Percentiles rank a stretch among this genome's conserved stretches.
Evolutionary conservation across 2,888 invertebrate species (phyloP).

Genomic region (Choristoneura rosaceana): DNA sequence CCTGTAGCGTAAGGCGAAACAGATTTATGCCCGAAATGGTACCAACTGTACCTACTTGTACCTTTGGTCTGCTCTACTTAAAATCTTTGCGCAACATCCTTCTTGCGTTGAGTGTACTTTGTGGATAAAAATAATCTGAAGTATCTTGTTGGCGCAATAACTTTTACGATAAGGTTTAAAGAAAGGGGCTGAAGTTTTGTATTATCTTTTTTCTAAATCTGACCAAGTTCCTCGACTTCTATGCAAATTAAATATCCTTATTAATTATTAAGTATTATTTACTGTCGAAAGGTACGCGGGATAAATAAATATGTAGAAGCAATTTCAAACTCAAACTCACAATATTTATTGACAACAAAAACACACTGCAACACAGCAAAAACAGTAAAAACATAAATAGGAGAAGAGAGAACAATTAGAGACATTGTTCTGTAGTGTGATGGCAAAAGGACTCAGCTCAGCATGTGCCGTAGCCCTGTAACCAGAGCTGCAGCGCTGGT

Average conservation of each 20-base stretch:
- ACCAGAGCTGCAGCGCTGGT: too few relatives aligned
- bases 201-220: background rate
- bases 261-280: too few relatives aligned
- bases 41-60: slow-evolving; percentile 31
- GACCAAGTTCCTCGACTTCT: background rate
- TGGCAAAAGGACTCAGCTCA: too few relatives aligned
- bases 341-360: too few relatives aligned
- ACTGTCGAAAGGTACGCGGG: too few relatives aligned
- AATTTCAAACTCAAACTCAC: too few relatives aligned
- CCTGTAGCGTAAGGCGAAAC: slow-evolving; percentile 64
- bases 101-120: slow-evolving; percentile 11
- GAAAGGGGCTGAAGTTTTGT: background rate
- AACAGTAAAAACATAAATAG: too few relatives aligned
- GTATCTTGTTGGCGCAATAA: slow-evolving; percentile 26
- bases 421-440: too few relatives aligned
- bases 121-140: slow-evolving; percentile 41
- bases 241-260: background rate
- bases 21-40: slow-evolving; percentile 39
- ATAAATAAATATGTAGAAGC: background rate
- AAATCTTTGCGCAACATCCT: slow-evolving; percentile 42
- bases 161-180: slow-evolving; percentile 10
- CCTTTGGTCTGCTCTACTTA: slow-evolving; percentile 38
- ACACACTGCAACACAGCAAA: too few relatives aligned
- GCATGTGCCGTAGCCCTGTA: too few relatives aligned
- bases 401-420: too few relatives aligned